Evolutionary conservation across 2,888 invertebrate species (phyloP).

Genomic region (Amphiduros pacificus): DNA sequence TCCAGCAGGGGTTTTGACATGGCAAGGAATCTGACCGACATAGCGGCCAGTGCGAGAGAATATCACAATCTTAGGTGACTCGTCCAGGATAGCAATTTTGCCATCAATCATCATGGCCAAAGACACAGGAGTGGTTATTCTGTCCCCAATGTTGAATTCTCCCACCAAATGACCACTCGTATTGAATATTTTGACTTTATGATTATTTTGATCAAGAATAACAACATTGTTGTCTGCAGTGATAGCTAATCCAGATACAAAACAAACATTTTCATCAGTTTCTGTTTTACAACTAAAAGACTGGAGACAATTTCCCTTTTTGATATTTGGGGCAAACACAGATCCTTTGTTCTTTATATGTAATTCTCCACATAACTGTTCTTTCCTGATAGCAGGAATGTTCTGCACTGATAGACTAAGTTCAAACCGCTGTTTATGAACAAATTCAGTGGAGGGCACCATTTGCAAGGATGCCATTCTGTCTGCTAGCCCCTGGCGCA

Average conservation of each 20-base stretch:
- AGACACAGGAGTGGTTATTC: slow-evolving; percentile 14
- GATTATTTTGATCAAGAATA: slow-evolving; percentile 50
- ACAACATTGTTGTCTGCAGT: slow-evolving; percentile 37
- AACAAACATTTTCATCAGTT: slow-evolving; percentile 43
- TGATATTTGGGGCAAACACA: too few relatives aligned
- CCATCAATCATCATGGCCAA: not conserved
- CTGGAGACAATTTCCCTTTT: too few relatives aligned
- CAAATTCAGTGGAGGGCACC: too few relatives aligned
- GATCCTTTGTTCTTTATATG: too few relatives aligned
- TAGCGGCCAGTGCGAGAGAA: not conserved
- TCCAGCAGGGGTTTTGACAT: not conserved
- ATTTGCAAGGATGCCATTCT: too few relatives aligned
- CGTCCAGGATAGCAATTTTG: not conserved
- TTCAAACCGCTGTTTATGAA: too few relatives aligned
- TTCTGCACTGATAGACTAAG: too few relatives aligned
- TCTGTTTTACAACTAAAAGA: slow-evolving; percentile 35
- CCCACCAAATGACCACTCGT: slow-evolving; percentile 33
- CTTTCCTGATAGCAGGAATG: too few relatives aligned
- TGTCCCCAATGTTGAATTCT: slow-evolving; percentile 37
- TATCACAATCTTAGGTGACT: not conserved
- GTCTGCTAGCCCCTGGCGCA: too few relatives aligned
- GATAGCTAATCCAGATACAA: slow-evolving; percentile 47
- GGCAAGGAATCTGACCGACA: not conserved
- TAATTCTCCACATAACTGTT: too few relatives aligned
- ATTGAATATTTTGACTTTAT: slow-evolving; percentile 43